Base-by-base conservation (phyloP, 2,113 vertebrate species). In the Felis chaus region DNA sequence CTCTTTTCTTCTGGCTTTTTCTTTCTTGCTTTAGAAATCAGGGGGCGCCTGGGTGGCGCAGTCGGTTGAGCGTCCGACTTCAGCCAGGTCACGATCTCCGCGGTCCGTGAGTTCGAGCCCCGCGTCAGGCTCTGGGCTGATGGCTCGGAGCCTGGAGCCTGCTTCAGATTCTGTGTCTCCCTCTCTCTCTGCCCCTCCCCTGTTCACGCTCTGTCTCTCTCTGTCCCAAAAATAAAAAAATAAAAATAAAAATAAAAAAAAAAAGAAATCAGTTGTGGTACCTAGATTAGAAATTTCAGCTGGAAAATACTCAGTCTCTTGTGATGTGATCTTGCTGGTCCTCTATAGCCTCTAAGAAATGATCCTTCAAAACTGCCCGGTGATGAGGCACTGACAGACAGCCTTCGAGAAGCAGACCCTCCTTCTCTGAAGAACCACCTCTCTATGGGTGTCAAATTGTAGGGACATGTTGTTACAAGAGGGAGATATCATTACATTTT, bases 251-350 rank as follows among this genome's bases (percentile, higher is more conserved):
- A 36, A 36, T 3, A 36, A 36, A 39, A 39, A 39, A 39, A 39
- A 39, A 39, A 39, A 39, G 48, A 96, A 45, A 50, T 50, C 23
- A 61, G 5, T 16, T 91, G n/a, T 74, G 15, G 33, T 63, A 76
- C 41, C 84, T 84, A 95, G n/a, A 74, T 85, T 39, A 39, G 81
- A 87, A 11, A 73, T 23, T 96, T 25, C 94, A 97, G 31, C 41
- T 69, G 31, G 50, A 55, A 81, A 81, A 92, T 39, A 57, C 21
- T 15, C 71, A 7, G 13, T 90, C 63, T 97, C 41, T 84, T 84
- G 29, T 29, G 9, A 15, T 53, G 14, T 86, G 48, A 29, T 48
- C 39, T 89, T 69, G 82, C 55, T 55, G 68, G 33, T 53, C 15
- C 33, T 71, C 7, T 36, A 39, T 8, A 15, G 19, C 50, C 50